These are phyloP conservation scores for Clarias laeviceps DNA, from an alignment of 2,797 vertebrate species.

Conservation along the genomic window DNA sequence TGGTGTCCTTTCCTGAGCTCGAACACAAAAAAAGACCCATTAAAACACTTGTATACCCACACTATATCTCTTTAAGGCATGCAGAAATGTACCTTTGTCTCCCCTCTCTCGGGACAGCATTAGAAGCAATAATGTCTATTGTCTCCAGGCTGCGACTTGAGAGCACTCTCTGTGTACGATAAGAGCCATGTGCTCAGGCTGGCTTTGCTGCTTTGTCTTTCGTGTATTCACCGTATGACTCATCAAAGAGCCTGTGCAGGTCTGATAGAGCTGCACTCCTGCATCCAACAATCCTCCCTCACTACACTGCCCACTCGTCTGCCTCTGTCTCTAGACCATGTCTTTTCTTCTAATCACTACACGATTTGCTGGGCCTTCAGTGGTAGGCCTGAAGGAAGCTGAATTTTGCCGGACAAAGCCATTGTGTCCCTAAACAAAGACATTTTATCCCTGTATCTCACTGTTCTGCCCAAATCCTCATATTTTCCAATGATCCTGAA, in stretches of 20 bases:
- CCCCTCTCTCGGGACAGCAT: constrained; percentile 23
- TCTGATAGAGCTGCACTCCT: constrained; percentile 50
- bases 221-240: constrained; percentile 43
- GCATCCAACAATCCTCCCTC: constrained; percentile 13
- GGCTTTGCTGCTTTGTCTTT: constrained; percentile 47
- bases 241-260: constrained; percentile 55
- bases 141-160: constrained; percentile 35
- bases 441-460: not conserved
- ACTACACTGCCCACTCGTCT: constrained; percentile 12
- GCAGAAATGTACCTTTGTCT: constrained; percentile 13
- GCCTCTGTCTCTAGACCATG: constrained; percentile 29
- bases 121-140: constrained; percentile 26
- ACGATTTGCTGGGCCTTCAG: not conserved
- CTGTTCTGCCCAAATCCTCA: not conserved
- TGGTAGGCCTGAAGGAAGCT: not conserved
- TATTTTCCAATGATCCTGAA: constrained; percentile 16
- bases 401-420: constrained; percentile 33
- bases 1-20: constrained; percentile 1
- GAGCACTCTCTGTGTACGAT: constrained; percentile 41
- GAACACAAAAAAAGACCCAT: not conserved
- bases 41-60: not conserved
- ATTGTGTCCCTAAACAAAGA: constrained; percentile 38
- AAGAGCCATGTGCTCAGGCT: constrained; percentile 34
- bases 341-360: constrained; percentile 39
- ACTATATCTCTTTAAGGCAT: not conserved